A percentile compares a stretch with the other conserved stretches of the same genome.
These are phyloP conservation scores for Coregonus clupeaformis DNA, from an alignment of 2,113 vertebrate genomes.

Conservation along the genomic window DNA sequence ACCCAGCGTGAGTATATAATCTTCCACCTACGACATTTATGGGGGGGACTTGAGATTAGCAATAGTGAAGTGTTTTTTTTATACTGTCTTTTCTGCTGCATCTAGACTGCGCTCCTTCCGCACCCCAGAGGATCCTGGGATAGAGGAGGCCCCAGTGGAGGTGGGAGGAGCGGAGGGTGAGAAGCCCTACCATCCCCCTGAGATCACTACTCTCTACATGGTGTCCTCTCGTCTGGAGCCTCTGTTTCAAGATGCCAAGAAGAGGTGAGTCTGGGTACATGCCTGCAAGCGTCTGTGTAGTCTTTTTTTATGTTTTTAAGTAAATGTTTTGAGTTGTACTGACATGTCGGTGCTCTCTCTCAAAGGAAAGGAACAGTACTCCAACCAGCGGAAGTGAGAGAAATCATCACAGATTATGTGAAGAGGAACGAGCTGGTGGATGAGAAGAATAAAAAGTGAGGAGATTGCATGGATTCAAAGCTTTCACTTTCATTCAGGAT, in stretches of 20 bases:
- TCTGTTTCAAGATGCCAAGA: slow-evolving; percentile 86
- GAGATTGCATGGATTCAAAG: neutral
- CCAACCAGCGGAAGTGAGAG: slow-evolving; percentile 82
- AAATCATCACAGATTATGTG: slow-evolving; percentile 82
- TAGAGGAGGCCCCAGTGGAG: slow-evolving; percentile 54
- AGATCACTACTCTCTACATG: slow-evolving; percentile 84
- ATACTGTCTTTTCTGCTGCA: slow-evolving; percentile 17
- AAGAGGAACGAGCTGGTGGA: slow-evolving; percentile 88
- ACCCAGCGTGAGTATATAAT: slow-evolving; percentile 77
- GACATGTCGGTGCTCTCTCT: slow-evolving; percentile 4
- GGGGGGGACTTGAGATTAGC: neutral
- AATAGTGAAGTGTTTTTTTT: neutral
- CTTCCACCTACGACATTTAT: neutral
- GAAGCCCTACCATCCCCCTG: slow-evolving; percentile 81
- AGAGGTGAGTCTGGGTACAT: slow-evolving; percentile 70
- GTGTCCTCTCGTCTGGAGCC: slow-evolving; percentile 81
- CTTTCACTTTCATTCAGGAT: neutral
- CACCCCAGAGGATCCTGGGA: slow-evolving; percentile 70
- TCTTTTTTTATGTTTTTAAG: neutral
- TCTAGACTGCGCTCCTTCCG: slow-evolving; percentile 78
- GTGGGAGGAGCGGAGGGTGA: slow-evolving; percentile 67
- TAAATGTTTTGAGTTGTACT: neutral
- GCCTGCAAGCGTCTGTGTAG: neutral
- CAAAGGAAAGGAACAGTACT: slow-evolving; percentile 86
- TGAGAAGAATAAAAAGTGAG: slow-evolving; percentile 90